A percentile compares a stretch with the other conserved stretches of the same genome.
phyloP scores from a whole-genome alignment of 37 sponge, comb jelly and placozoan genomes.

The Crambe crambe region DNA sequence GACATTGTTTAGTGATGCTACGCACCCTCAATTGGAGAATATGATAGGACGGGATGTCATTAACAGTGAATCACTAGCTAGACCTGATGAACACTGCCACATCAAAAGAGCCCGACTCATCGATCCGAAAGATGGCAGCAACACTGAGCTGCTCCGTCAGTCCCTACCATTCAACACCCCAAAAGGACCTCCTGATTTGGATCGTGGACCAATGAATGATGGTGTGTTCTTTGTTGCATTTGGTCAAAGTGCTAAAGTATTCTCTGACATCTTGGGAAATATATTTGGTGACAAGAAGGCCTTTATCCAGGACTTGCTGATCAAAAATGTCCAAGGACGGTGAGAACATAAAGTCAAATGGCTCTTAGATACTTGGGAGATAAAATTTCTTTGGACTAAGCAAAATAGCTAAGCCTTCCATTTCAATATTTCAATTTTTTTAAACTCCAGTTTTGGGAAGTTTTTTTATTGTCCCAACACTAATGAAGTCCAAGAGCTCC shows the following conservation, averaged over 20 bases:
- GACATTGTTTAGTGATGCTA: too few species aligned
- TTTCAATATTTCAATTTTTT: too few species aligned
- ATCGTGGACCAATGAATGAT: conserved; percentile 17
- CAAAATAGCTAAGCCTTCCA: too few species aligned
- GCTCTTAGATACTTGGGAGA: background rate
- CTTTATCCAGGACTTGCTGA: conserved; percentile 27
- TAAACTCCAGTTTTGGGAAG: conserved; percentile 30
- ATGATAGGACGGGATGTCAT: too few species aligned
- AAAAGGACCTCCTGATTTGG: too few species aligned
- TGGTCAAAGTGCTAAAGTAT: conserved; percentile 32
- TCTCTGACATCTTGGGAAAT: conserved; percentile 30
- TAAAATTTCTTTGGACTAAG: too few species aligned
- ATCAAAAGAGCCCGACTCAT: conserved; percentile 49
- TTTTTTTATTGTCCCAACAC: conserved; percentile 42
- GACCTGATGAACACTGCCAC: conserved; percentile 30
- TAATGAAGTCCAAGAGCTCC: conserved; percentile 11
- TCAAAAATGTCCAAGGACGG: conserved; percentile 35
- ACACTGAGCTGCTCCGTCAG: conserved; percentile 51
- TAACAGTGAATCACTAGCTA: conserved; percentile 40
- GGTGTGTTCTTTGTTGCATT: conserved; percentile 61
- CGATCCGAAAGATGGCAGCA: conserved; percentile 39
- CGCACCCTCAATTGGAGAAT: too few species aligned
- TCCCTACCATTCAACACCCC: conserved; percentile 12
- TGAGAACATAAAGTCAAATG: background rate
- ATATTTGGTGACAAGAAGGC: conserved; percentile 17